Conservation (phyloP, 2,888 invertebrate species). For the Girardia tigrina region DNA sequence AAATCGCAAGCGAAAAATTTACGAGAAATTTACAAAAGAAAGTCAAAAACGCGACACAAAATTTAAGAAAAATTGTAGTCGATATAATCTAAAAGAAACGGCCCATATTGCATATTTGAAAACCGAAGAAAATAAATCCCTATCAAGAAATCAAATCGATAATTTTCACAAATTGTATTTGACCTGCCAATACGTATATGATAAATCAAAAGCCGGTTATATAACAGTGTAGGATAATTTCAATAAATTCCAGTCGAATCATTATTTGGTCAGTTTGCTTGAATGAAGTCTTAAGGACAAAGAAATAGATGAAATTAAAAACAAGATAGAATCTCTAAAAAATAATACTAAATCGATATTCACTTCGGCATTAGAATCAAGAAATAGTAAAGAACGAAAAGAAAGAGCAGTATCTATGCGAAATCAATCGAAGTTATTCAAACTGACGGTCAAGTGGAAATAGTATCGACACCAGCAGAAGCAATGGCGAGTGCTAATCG, state of each 20-base stretch:
- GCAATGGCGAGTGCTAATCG: not conserved
- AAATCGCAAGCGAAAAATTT: not conserved
- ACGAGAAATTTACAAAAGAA: not conserved
- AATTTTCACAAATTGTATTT: not conserved
- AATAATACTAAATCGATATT: no score
- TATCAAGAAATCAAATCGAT: slow-evolving; percentile 9
- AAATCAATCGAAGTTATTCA: not conserved
- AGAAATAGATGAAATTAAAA: not conserved
- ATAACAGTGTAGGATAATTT: not conserved
- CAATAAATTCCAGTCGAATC: not conserved
- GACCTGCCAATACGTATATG: not conserved
- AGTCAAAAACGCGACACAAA: not conserved
- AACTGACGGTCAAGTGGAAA: not conserved
- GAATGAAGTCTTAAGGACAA: not conserved
- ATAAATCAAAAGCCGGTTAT: not conserved
- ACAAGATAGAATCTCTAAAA: no score
- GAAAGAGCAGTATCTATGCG: not conserved
- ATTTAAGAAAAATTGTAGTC: not conserved
- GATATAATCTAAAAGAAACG: not conserved
- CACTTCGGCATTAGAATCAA: no score
- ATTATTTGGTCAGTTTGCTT: not conserved
- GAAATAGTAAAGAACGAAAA: no score
- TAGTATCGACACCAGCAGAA: not conserved
- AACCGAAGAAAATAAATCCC: slow-evolving; percentile 14
- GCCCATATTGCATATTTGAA: not conserved